A percentile compares a stretch with the other conserved stretches of the same genome.
These are phyloP conservation scores for Saguinus midas DNA, from an alignment of 2,113 vertebrate species.

Conservation along the genomic window DNA sequence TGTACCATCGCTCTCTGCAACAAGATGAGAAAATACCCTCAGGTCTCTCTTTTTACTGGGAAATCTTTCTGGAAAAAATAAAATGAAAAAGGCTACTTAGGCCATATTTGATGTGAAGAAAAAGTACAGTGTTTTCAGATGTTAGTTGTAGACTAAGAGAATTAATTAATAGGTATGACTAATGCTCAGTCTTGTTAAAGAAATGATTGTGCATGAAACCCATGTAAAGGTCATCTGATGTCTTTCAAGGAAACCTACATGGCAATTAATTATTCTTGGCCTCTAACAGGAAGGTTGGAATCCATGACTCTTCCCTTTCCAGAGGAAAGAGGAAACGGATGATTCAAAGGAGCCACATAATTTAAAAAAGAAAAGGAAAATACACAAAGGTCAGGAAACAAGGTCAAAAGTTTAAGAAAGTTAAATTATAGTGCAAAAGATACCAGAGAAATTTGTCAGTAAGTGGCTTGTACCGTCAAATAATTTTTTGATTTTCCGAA, in stretches of 20 bases:
- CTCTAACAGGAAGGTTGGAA: neutral
- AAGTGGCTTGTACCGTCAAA: neutral
- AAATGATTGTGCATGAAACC: neutral
- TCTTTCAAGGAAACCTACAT: neutral
- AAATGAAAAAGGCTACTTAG: neutral
- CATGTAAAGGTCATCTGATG: neutral
- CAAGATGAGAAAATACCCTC: constrained; percentile 58
- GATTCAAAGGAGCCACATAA: neutral
- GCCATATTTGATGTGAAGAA: neutral
- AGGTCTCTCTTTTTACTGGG: neutral
- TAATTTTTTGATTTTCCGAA: neutral
- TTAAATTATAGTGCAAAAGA: neutral
- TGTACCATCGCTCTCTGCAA: constrained; percentile 37
- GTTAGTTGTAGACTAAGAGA: neutral
- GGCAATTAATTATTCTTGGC: neutral
- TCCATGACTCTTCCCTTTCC: neutral
- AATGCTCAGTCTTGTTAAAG: neutral
- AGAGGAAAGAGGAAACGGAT: neutral
- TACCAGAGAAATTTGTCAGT: neutral
- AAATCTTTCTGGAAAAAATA: constrained; percentile 42
- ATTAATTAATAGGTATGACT: neutral
- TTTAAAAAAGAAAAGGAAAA: neutral
- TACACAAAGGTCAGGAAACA: neutral
- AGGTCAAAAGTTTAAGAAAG: neutral
- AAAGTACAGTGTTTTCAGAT: neutral